Evolutionary conservation across 35 echinoderm and acorn worm species (phyloP), one percentile per base, ranked within the genome.

Genomic region (Ophioderma brevispina): DNA sequence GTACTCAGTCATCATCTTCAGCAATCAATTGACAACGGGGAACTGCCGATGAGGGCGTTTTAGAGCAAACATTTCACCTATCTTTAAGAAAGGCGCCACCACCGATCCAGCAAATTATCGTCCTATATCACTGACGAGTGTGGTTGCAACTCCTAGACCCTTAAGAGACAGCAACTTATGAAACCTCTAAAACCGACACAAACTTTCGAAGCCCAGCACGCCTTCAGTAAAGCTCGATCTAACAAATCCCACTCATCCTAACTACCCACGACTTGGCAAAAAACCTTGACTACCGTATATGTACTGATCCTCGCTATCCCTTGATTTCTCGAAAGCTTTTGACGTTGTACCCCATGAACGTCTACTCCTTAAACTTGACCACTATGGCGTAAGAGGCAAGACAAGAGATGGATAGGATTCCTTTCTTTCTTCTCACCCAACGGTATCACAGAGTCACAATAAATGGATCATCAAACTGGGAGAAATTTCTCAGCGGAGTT

Each of bases 271-370:
- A 84, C 35, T 76, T 81, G 17, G 23, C 77, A 59, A 89, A 79
- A 31, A 39, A 55, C 35, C 25, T 75, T 30, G 43, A 87, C 37
- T 34, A 78, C 64, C 32, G 40, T 35, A 13, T 33, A 2, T 56
- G 5, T 1, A 79, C 78, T 14, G 87, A 89, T n/a, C 50, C 42
- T 89, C 2, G 87, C 78, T 1, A 89, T 89, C 23, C n/a, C 34
- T 89, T n/a, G 89, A 92, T 37, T 92, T 92, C 38, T 38, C 81
- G 0, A 92, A 92, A 80, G 89, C 90, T 31, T 86, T 85, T 55
- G 90, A 92, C 40, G 81, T 85, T 0, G 75, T 92, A 37, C 81
- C 70, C 1, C 59, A 92, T 25, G 33, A 86, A 19, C 38, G 81
- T 8, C 90, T 91, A 0, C 78, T 92, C 25, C 42, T 92, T 1